Percentiles rank a stretch among this genome's conserved stretches.
Conservation (phyloP, 2,797 vertebrate genomes). For the Muscicapa comitata region DNA sequence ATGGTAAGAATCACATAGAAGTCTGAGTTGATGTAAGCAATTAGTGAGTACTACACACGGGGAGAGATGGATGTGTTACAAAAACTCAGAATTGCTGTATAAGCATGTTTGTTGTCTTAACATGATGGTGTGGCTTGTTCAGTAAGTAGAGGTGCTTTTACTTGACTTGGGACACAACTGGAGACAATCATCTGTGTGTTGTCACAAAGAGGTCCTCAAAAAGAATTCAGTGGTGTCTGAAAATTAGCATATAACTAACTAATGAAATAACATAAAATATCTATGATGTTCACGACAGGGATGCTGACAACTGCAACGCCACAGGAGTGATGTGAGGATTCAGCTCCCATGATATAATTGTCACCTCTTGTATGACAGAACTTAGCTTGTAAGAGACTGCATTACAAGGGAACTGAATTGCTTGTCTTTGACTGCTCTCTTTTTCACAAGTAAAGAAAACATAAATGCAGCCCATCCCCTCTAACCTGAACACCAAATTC, state of each 20-base stretch:
- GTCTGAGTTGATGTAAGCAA: neutral
- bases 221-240: neutral
- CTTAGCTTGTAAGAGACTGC: neutral
- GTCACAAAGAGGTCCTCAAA: neutral
- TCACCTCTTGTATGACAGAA: neutral
- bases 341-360: neutral
- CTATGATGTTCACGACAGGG: accelerated
- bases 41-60: neutral
- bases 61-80: neutral
- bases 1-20: neutral
- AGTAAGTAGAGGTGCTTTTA: neutral
- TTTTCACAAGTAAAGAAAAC: neutral
- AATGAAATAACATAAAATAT: neutral
- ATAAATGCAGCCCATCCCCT: neutral
- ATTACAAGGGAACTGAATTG: neutral
- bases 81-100: neutral
- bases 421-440: neutral
- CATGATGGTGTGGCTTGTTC: neutral
- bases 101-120: neutral
- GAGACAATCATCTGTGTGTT: neutral
- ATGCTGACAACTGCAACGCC: accelerated
- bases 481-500: neutral
- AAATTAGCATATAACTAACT: neutral
- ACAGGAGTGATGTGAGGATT: neutral
- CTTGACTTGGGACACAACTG: neutral